These are phyloP conservation scores for Polyommatus iphigenia DNA, from an alignment of 2,888 invertebrate genomes.

Conservation along the genomic window DNA sequence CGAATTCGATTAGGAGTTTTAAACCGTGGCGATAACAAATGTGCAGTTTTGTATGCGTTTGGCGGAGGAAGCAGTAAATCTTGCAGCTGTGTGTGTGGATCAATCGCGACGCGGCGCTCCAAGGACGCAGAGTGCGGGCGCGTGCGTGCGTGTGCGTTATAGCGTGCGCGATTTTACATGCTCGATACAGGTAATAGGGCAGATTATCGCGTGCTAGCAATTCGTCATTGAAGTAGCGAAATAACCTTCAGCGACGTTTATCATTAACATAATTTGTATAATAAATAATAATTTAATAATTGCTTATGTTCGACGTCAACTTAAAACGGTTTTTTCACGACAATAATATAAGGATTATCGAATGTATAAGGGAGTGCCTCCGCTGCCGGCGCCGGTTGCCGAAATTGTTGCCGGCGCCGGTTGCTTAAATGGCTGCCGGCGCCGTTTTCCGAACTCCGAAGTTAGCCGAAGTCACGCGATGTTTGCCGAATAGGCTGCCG, in stretches of 20 bases:
- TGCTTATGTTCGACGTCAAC: background rate
- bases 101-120: conserved; percentile 4
- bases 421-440: no score
- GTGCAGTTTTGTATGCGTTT: conserved; percentile 5
- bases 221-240: background rate
- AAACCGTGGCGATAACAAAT: background rate
- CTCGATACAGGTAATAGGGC: conserved; percentile 1
- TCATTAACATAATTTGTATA: background rate
- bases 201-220: background rate
- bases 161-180: background rate
- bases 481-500: no score
- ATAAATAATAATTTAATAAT: background rate
- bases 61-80: conserved; percentile 11
- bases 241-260: background rate
- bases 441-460: no score
- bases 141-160: background rate
- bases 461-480: no score
- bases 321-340: no score
- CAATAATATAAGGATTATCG: no score
- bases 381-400: no score
- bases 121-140: background rate
- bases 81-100: conserved; percentile 1
- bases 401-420: no score
- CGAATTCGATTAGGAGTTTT: background rate
- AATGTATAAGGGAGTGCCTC: no score